phyloP scores from a whole-genome alignment of 1,140 invertebrate species.

The Drosophila sucinea region DNA sequence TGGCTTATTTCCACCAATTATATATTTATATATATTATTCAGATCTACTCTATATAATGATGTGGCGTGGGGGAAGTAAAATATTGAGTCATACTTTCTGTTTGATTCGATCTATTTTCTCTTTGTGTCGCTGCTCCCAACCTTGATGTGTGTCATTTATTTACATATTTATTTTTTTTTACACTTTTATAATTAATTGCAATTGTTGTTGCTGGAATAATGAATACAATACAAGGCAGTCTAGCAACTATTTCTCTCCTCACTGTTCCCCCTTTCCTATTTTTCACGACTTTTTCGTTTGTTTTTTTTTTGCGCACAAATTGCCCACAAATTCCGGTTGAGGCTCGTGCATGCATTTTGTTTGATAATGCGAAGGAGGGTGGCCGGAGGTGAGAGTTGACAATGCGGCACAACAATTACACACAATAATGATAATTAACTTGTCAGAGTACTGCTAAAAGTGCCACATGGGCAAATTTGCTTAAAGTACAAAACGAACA shows the following conservation, averaged over 20 bases:
- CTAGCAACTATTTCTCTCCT: neutral
- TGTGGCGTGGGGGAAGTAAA: neutral
- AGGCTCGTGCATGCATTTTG: conserved; percentile 30
- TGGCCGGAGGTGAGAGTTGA: neutral
- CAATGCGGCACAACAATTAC: conserved; percentile 36
- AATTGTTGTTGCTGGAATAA: conserved; percentile 28
- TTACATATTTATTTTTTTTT: conserved; percentile 23
- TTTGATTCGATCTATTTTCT: conserved; percentile 1
- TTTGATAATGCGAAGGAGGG: conserved; percentile 14
- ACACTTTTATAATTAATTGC: conserved; percentile 40
- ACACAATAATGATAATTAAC: conserved; percentile 56
- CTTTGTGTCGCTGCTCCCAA: conserved; percentile 8
- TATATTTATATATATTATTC: neutral
- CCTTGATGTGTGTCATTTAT: neutral
- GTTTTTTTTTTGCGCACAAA: conserved; percentile 1
- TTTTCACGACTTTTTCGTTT: neutral
- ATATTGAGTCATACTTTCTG: conserved; percentile 42
- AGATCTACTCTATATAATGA: neutral
- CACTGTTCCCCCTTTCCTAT: neutral
- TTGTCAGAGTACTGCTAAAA: conserved; percentile 17
- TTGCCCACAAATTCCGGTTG: conserved; percentile 11
- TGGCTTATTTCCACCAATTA: neutral
- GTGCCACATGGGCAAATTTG: conserved; percentile 4
- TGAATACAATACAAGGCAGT: conserved; percentile 11
- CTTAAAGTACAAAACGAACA: neutral